Conservation (phyloP, 1,140 invertebrate species). For the Zaprionus tsacasi region DNA sequence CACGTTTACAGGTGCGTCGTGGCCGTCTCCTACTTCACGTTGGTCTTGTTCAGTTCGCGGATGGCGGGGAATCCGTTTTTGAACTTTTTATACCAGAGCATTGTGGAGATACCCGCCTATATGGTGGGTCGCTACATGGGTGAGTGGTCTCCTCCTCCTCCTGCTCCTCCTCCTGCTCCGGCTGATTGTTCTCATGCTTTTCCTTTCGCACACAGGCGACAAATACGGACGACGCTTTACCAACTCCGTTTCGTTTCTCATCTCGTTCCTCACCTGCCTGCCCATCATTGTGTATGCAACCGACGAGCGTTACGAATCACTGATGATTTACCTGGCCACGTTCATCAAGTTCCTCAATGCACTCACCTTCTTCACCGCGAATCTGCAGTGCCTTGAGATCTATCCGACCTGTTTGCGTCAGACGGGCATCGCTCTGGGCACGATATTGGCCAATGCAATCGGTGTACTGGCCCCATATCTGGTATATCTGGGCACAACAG, state of each 20-base stretch:
- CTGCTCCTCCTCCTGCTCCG: neutral
- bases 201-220: conserved; percentile 76
- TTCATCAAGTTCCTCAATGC: conserved; percentile 87
- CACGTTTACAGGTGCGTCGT: conserved; percentile 85
- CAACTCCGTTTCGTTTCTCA: conserved; percentile 83
- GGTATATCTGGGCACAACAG: conserved; percentile 86
- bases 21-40: conserved; percentile 86
- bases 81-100: conserved; percentile 87
- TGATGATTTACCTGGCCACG: conserved; percentile 85
- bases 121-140: conserved; percentile 84
- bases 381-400: conserved; percentile 87
- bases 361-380: conserved; percentile 87
- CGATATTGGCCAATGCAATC: conserved; percentile 86
- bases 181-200: conserved; percentile 33
- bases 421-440: conserved; percentile 87
- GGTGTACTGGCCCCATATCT: conserved; percentile 89
- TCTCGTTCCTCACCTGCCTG: conserved; percentile 84
- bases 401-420: conserved; percentile 89
- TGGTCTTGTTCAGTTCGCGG: conserved; percentile 87
- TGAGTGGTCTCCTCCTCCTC: conserved; percentile 39
- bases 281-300: conserved; percentile 82
- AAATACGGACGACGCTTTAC: conserved; percentile 86
- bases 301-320: conserved; percentile 77
- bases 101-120: conserved; percentile 87
- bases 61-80: conserved; percentile 88